Conservation (phyloP, 2,113 vertebrate genomes). For the Phalacrocorax brasilianus region DNA sequence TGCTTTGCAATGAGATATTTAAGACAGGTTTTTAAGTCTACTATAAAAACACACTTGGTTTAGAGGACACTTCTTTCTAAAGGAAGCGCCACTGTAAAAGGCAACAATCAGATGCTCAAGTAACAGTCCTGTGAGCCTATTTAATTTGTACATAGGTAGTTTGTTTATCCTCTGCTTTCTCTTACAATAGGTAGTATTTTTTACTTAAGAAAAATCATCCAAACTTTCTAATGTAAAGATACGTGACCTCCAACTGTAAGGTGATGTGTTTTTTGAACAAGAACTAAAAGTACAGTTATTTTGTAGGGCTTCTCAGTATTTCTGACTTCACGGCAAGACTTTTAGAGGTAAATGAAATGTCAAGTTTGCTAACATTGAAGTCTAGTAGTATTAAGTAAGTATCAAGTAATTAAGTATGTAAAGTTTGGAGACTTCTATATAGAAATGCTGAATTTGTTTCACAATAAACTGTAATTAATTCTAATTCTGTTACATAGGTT, state of each 20-base stretch:
- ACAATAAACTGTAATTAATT: not conserved
- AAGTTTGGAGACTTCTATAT: not conserved
- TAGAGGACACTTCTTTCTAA: not conserved
- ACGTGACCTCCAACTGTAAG: not conserved
- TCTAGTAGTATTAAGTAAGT: not conserved
- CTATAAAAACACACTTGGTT: not conserved
- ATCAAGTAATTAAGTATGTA: not conserved
- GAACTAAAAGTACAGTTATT: not conserved
- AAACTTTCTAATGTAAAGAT: not conserved
- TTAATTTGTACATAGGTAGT: not conserved
- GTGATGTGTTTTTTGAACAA: not conserved
- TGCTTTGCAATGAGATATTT: not conserved
- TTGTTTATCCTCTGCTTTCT: not conserved
- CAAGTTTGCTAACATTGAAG: not conserved
- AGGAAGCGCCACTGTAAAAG: not conserved
- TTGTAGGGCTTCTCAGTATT: not conserved
- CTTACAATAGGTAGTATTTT: not conserved
- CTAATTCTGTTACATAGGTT: not conserved
- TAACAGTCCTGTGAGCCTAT: not conserved
- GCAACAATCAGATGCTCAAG: not conserved
- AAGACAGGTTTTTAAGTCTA: not conserved
- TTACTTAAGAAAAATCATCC: not conserved
- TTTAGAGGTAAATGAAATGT: not conserved
- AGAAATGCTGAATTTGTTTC: not conserved
- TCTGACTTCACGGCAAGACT: not conserved